A percentile compares a stretch with the other conserved stretches of the same genome.
These are phyloP conservation scores for Cosmia trapezina DNA, from an alignment of 2,888 invertebrate species.

Conservation along the genomic window DNA sequence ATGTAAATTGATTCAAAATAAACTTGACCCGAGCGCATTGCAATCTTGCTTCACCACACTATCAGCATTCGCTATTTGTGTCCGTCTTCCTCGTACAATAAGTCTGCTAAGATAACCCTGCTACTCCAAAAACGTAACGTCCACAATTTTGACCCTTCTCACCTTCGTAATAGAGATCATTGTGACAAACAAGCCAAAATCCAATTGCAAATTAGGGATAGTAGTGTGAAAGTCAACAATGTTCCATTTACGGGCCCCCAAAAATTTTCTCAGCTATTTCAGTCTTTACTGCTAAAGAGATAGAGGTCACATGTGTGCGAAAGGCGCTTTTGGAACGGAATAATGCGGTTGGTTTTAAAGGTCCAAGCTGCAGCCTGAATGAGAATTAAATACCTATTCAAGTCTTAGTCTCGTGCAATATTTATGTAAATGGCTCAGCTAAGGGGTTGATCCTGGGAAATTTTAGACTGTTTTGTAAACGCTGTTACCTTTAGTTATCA, in stretches of 20 bases:
- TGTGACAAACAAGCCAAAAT: slow-evolving; percentile 16
- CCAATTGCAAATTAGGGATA: slow-evolving; percentile 38
- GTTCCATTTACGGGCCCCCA: slow-evolving; percentile 20
- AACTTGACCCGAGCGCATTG: slow-evolving; percentile 66
- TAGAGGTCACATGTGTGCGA: slow-evolving; percentile 14
- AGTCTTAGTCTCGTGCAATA: slow-evolving; percentile 75
- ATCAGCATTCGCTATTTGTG: slow-evolving; percentile 68
- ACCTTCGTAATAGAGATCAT: slow-evolving; percentile 23
- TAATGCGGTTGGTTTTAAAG: slow-evolving; percentile 39
- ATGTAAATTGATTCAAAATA: slow-evolving; percentile 69
- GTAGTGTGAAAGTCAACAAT: slow-evolving; percentile 54
- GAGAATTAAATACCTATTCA: slow-evolving; percentile 82
- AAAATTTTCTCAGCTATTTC: slow-evolving; percentile 33
- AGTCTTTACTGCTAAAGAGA: slow-evolving; percentile 30
- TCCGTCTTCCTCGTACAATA: slow-evolving; percentile 70
- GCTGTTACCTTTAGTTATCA: slow-evolving; percentile 57
- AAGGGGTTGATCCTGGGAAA: slow-evolving; percentile 67
- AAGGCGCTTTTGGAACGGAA: slow-evolving; percentile 8
- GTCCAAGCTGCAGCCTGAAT: slow-evolving; percentile 75
- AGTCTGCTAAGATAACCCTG: slow-evolving; percentile 50
- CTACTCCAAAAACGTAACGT: not conserved
- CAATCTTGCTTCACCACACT: slow-evolving; percentile 70
- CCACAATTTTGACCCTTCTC: slow-evolving; percentile 42
- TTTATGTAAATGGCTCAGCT: slow-evolving; percentile 77
- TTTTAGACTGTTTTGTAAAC: slow-evolving; percentile 63